Evolutionary conservation across 2,888 invertebrate species (phyloP), one percentile per base, ranked within the genome.

Genomic region (Pyrocoelia pectoralis): DNA sequence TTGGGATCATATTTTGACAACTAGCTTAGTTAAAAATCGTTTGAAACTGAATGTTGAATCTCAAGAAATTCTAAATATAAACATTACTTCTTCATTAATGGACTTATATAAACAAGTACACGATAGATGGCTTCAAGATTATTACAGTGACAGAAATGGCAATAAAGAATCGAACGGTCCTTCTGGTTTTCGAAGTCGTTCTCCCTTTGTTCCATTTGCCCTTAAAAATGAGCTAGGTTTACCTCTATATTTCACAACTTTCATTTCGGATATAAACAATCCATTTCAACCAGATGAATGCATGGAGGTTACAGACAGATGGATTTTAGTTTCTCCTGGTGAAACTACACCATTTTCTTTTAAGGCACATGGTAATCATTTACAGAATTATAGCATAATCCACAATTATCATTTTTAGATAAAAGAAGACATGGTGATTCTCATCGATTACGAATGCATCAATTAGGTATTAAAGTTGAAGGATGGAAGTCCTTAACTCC

Each of bases 171-270:
- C 60, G 6, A 56, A 81, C 72, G 87, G 84, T 72, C 86, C 86
- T 62, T 85, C 86, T 48, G 86, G 86, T 0, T 90, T 90, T 76
- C 85, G 91, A 54, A 85, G 92, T 12, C 85, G 97, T 55, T 89
- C 91, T 17, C 97, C 98, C 2, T 98, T 98, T 82, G 90, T 98
- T 66, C 98, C 98, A 0, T 98, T 95, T 83, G 93, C 95, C 8
- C 83, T 99, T 64, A 90, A 90, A 75, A 99, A 99, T 82, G 90
- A 94, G 68, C 95, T 97, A 0, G 98, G 98, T 0, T 91, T 92
- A 56, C 85, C 87, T 12, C 83, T 98, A 14, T 89, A 90, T 84
- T 98, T 96, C 82, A 91, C 93, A 65, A 95, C 95, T 0, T 86
- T 93, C 51, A 88, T 93, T 48, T 88, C 90, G 0, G 87, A 89